Conservation (phyloP, 2,888 invertebrate genomes). For the Morpho helenor region DNA sequence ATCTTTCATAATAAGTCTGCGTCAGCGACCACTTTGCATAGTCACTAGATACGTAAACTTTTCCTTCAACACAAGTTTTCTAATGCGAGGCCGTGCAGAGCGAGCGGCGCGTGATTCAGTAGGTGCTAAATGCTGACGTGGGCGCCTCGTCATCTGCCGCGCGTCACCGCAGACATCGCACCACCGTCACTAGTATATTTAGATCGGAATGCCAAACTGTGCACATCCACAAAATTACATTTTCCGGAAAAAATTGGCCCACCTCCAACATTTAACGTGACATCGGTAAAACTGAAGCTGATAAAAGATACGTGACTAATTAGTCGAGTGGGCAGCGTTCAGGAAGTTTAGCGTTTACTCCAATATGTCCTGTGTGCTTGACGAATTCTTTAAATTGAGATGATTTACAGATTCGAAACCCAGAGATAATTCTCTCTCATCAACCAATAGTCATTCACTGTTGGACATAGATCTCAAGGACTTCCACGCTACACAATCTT, state of each 20-base stretch:
- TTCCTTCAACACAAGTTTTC: not conserved
- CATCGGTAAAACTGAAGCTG: conserved; percentile 31
- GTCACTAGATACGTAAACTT: not conserved
- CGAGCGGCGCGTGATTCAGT: conserved; percentile 56
- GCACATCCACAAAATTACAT: conserved; percentile 47
- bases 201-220: conserved; percentile 63
- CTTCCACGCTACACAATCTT: too few species aligned
- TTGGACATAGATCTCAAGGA: too few species aligned
- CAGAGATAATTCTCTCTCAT: too few species aligned
- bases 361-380: too few species aligned
- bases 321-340: too few species aligned
- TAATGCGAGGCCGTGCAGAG: not conserved
- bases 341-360: too few species aligned
- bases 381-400: too few species aligned
- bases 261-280: conserved; percentile 37
- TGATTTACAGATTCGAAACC: too few species aligned
- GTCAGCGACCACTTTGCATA: too few species aligned
- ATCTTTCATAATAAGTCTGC: too few species aligned
- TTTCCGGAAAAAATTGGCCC: conserved; percentile 60
- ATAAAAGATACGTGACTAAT: conserved; percentile 26
- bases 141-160: conserved; percentile 45
- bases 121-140: conserved; percentile 42
- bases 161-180: conserved; percentile 46
- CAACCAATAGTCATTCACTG: too few species aligned
- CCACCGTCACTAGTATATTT: conserved; percentile 63